Base-by-base conservation (phyloP, 2,888 invertebrate genomes). In the Pyrochroa serraticornis region DNA sequence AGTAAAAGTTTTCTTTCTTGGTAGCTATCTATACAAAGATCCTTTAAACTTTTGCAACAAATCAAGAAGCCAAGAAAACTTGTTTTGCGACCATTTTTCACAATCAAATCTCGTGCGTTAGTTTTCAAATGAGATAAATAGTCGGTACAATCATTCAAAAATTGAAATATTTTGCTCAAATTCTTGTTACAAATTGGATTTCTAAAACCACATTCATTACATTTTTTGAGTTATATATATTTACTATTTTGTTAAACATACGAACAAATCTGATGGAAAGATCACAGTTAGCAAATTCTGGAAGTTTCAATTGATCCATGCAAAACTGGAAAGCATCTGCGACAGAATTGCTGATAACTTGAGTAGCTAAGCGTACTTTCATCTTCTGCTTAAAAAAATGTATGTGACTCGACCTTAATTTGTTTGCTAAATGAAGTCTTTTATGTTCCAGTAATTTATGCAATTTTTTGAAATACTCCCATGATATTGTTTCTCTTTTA, bases 51-150 rank as follows among this genome's bases (percentile, higher is more conserved):
- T 14, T 44, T 39, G 10, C 60, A 46, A 22, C 41, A 51, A 7
- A 58, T 37, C 12, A 61, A 45, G 14, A 62, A 46, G 7, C 58
- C 58, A 31, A 64, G 12, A 43, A 62, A 62, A 1, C 58, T 60
- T n/a, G 60, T 63, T 55, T 62, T 62, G 22, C 65, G 34, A 10
- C 30, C 12, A 50, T 2, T 38, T 39, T 39, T 54, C 7, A 32
- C 13, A 9, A 10, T 35, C 13, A 46, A 46, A 8, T 35, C 34
- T 7, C 34, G n/a, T 35, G 7, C 34, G 9, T 35, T 33, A 6
- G 12, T 35, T 9, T 12, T 13, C n/a, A 46, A 35, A 13, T 46
- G n/a, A 13, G 33, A 46, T 7, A 34, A 12, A 9, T 44, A 50
- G 35, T 56, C 12, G 33, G 38, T 34, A 41, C 35, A 47, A 8